Evolutionary conservation across 2,797 vertebrate species (phyloP).

Genomic region (Eulemur coronatus): DNA sequence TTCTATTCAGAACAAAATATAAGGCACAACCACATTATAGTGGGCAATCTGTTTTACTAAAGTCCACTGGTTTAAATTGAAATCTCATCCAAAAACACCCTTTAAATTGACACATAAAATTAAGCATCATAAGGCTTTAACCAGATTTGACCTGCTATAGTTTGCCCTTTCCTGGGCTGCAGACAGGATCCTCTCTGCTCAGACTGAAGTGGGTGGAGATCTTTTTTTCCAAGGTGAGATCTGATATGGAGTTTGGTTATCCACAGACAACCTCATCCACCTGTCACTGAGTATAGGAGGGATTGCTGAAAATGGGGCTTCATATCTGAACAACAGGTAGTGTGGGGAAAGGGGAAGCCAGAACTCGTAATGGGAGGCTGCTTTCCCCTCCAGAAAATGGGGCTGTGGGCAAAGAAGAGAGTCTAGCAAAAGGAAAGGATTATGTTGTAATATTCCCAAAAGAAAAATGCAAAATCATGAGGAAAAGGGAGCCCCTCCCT

Average conservation of each 20-base stretch:
- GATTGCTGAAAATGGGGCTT: neutral
- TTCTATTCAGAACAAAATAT: neutral
- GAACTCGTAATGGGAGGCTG: neutral
- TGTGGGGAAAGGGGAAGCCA: neutral
- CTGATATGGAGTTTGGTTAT: neutral
- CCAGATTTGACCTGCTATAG: neutral
- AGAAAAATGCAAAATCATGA: neutral
- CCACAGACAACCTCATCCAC: neutral
- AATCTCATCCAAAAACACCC: neutral
- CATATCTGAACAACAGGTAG: neutral
- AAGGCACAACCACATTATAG: neutral
- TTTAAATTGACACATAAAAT: neutral
- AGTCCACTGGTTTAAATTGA: neutral
- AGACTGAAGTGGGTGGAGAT: neutral
- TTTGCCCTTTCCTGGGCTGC: neutral
- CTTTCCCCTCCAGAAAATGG: neutral
- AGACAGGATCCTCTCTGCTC: neutral
- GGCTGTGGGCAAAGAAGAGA: neutral
- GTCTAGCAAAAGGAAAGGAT: neutral
- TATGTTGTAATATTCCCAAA: neutral
- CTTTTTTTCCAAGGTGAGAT: neutral
- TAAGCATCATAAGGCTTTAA: neutral
- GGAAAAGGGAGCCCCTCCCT: neutral
- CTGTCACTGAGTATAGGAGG: neutral
- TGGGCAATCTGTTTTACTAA: neutral